Conservation (phyloP, 2,797 vertebrate species). For the Pseudochirops corinnae region DNA sequence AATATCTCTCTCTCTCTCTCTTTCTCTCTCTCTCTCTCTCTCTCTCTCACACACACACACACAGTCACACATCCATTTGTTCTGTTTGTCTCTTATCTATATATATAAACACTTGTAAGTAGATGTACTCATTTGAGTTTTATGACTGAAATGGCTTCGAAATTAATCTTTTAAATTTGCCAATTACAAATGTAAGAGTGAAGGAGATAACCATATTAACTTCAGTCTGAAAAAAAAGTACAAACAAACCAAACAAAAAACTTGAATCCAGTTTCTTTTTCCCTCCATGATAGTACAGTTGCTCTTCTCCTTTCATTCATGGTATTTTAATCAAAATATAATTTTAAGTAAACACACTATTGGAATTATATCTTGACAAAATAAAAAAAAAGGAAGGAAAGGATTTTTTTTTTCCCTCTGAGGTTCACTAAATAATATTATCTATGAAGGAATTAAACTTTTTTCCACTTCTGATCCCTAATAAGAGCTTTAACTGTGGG, state of each 20-base stretch:
- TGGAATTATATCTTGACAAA: conserved; percentile 6
- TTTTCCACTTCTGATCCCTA: too few species aligned
- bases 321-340: conserved; percentile 44
- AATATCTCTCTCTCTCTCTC: too few species aligned
- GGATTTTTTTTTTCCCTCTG: neutral
- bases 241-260: too few species aligned
- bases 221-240: too few species aligned
- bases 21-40: too few species aligned
- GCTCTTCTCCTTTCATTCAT: conserved; percentile 31
- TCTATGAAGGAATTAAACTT: neutral
- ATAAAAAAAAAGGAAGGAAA: neutral
- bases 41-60: too few species aligned
- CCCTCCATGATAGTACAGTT: neutral
- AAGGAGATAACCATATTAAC: conserved; percentile 29
- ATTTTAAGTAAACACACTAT: neutral
- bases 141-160: conserved; percentile 9
- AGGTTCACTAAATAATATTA: neutral
- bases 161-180: conserved; percentile 15
- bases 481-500: too few species aligned
- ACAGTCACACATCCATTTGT: neutral
- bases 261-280: neutral
- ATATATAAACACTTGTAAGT: neutral
- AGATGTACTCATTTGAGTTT: neutral
- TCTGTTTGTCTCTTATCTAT: neutral
- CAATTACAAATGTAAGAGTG: neutral